phyloP scores from a whole-genome alignment of 2,113 vertebrate species.

The Probosciger aterrimus region DNA sequence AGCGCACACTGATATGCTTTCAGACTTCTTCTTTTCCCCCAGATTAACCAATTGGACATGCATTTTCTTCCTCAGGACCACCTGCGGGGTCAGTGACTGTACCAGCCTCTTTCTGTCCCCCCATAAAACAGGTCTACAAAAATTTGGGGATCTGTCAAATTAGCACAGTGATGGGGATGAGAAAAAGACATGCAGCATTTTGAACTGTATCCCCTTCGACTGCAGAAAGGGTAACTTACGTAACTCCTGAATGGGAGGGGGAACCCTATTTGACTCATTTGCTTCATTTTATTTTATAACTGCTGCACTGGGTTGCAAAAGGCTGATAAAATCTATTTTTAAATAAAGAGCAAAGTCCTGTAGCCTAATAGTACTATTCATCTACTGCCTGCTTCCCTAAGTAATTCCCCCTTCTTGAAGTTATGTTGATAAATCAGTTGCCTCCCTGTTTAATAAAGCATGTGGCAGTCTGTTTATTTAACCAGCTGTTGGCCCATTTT shows the following conservation, averaged over 20 bases:
- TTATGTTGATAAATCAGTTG: constrained; percentile 41
- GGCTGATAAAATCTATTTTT: constrained; percentile 1
- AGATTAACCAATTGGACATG: neutral
- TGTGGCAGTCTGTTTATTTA: constrained; percentile 11
- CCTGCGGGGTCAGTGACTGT: neutral
- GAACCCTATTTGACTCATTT: neutral
- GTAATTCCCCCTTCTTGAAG: neutral
- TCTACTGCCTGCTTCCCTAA: neutral
- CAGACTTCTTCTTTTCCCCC: neutral
- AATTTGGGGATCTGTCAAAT: neutral
- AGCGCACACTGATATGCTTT: too few relatives aligned
- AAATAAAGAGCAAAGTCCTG: neutral
- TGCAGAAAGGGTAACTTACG: neutral
- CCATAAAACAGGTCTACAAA: neutral
- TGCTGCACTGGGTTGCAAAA: neutral
- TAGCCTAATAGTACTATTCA: neutral
- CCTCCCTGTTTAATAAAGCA: constrained; percentile 1
- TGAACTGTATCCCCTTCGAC: neutral
- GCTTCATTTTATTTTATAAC: neutral
- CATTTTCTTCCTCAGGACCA: neutral
- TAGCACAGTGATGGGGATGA: neutral
- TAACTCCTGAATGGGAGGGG: neutral
- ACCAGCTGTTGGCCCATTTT: constrained; percentile 41
- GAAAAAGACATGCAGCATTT: neutral
- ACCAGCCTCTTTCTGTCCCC: neutral